Evolutionary conservation across 2,888 invertebrate species (phyloP).

Genomic region (Pammene aurita): DNA sequence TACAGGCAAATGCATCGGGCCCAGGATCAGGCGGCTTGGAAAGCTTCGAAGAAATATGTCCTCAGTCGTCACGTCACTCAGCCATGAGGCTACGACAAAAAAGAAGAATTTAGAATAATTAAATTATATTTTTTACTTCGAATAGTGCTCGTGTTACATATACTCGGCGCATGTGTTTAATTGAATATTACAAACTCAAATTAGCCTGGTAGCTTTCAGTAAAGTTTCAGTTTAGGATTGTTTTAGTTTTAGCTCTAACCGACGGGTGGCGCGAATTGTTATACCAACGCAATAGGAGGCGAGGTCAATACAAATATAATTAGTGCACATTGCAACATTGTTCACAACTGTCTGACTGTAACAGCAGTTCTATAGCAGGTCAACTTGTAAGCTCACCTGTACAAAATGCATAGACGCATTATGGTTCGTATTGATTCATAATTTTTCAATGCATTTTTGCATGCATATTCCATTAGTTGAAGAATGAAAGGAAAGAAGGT

Average conservation of each 20-base stretch:
- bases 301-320: slow-evolving; percentile 4
- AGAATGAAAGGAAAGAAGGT: too few species aligned
- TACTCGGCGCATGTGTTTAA: neutral
- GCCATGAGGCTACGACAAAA: too few species aligned
- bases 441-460: too few species aligned
- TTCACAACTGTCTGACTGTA: neutral
- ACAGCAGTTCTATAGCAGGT: neutral
- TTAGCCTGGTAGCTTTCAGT: neutral
- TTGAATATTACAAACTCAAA: neutral
- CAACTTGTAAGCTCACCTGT: neutral
- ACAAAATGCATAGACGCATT: too few species aligned
- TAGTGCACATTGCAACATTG: slow-evolving; percentile 7
- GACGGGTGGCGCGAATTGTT: neutral
- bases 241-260: neutral
- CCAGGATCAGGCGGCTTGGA: too few species aligned
- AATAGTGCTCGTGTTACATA: neutral
- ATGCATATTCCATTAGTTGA: too few species aligned
- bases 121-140: too few species aligned
- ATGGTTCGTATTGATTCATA: too few species aligned
- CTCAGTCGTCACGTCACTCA: too few species aligned
- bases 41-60: too few species aligned
- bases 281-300: neutral
- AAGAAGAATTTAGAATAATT: too few species aligned
- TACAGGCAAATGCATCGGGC: too few species aligned
- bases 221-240: neutral